phyloP scores from a whole-genome alignment of 2,888 invertebrate genomes.

The Pecten maximus region DNA sequence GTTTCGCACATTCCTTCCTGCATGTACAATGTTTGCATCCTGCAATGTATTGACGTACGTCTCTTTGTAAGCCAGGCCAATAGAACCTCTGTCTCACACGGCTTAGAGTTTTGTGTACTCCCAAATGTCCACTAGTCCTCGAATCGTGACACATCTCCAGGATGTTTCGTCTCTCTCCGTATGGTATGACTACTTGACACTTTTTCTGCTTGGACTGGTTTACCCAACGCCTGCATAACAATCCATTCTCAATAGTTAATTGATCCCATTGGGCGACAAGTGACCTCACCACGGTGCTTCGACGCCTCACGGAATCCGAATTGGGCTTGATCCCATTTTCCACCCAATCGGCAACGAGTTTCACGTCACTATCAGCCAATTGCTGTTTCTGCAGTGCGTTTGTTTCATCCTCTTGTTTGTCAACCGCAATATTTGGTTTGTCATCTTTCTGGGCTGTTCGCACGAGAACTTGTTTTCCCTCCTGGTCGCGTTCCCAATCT shows the following conservation, averaged over 20 bases:
- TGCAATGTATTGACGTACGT: background rate
- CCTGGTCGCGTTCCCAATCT: background rate
- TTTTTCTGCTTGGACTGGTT: background rate
- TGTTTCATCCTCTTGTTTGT: background rate
- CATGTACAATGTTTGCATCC: constrained; percentile 30
- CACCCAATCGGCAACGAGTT: constrained; percentile 28
- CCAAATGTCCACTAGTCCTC: constrained; percentile 37
- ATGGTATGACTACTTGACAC: constrained; percentile 36
- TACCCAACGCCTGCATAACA: constrained; percentile 26
- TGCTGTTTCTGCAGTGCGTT: background rate
- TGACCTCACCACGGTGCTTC: constrained; percentile 30
- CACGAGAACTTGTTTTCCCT: background rate
- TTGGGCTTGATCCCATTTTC: background rate
- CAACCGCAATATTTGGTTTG: background rate
- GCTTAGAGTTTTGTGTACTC: constrained; percentile 39
- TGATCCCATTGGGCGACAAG: constrained; percentile 29
- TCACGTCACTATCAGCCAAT: background rate
- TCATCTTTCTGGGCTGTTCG: background rate
- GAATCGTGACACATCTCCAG: constrained; percentile 25
- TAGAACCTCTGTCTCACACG: constrained; percentile 27
- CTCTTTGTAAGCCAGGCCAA: constrained; percentile 43
- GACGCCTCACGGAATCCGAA: background rate
- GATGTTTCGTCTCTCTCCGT: constrained; percentile 8
- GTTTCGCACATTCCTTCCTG: constrained; percentile 31
- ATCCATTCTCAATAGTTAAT: constrained; percentile 37